Evolutionary conservation across 2,113 vertebrate genomes (phyloP), one percentile per base, ranked within the genome.

Genomic region (Lanius collurio): DNA sequence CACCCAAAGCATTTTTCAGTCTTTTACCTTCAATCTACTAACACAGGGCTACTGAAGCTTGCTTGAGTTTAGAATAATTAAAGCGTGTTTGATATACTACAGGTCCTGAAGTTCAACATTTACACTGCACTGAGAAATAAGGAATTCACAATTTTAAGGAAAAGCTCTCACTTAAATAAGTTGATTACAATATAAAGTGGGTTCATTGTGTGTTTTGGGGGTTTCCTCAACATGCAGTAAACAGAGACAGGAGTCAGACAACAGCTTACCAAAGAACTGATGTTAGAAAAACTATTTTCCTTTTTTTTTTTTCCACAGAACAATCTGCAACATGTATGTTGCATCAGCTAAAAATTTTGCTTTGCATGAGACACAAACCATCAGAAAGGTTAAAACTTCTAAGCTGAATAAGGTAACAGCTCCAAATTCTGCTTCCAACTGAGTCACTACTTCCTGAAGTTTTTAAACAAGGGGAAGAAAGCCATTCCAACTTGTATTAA

Each of bases 271-370:
- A 21, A 65, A 60, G 11, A 65, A 65, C 0, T 52, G 10, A 79
- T 18, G 11, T 26, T 12, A 70, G 30, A 69, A 49, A 73, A 84
- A 15, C 4, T 0, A 18, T 13, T 33, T 22, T 0, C 8, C 63
- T 70, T 42, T 53, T 39, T 11, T 11, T 69, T 39, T 53, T 39
- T 3, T 27, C 37, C 37, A 37, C 42, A 26, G 9, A 65, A 65
- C 21, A n/a, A 39, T 23, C 17, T 86, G 16, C 41, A 74, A 11
- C 3, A 37, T 0, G 0, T 39, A 26, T 18, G 20, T 19, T 1
- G 0, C 9, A 47, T 20, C 7, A 27, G 21, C 9, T 35, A 55
- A 35, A 84, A 26, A 18, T 30, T 1, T 46, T 8, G 22, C 11
- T 62, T 71, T 74, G 15, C 19, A 50, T 12, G 33, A 81, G 15